Base-by-base conservation (phyloP, 2,113 vertebrate genomes). In the Carollia perspicillata region DNA sequence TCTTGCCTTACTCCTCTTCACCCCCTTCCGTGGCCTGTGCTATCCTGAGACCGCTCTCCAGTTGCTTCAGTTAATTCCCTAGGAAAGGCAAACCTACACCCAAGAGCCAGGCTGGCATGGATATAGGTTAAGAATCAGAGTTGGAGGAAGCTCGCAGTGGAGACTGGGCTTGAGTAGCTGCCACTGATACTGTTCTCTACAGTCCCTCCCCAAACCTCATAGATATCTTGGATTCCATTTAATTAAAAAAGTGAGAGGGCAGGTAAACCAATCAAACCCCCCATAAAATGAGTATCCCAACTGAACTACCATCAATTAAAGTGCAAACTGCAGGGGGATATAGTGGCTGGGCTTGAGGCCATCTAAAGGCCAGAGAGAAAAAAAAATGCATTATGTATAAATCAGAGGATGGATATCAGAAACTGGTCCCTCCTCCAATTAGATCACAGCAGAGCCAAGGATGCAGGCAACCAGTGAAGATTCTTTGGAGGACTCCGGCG, bases 391-490 rank as follows among this genome's bases (percentile, higher is more conserved):
- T 75, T 75, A 78, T 88, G 90, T 88, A 90, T 93, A 96, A 92
- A 92, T 75, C 81, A 95, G 97, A 97, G 96, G 97, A 97, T 42
- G 68, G 97, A 81, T 85, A 47, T 90, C 81, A 93, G 96, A 95
- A 95, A 96, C 94, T 95, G 74, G 89, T 84, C 89, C 97, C 87
- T 95, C 96, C 97, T 88, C 97, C 72, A 95, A 83, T 90, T 78
- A 95, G 92, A 93, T 90, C 96, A 96, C 94, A 97, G 94, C 96
- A 96, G 95, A 98, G 90, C 94, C 89, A 94, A 94, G 89, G 95
- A 96, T 84, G 83, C 96, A 98, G 97, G 97, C 97, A 97, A 95
- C 92, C 96, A 96, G 94, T 97, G 96, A 97, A 97, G 81, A 94
- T 94, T 97, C 97, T 97, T 97, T 98, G 97, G 97, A 97, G 96